Conservation (phyloP, 2,888 invertebrate genomes). For the Harpalus rubripes region DNA sequence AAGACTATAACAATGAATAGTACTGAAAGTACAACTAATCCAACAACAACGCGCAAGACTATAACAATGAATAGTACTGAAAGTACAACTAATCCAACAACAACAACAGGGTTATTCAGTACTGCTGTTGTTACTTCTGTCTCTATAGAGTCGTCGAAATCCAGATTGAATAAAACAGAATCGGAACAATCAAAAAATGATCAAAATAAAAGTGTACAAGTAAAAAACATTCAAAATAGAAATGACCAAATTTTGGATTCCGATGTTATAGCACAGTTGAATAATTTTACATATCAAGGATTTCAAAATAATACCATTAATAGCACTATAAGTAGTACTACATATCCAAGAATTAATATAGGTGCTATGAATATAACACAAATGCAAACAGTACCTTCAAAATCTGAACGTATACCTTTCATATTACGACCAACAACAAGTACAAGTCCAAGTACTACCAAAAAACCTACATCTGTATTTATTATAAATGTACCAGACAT, state of each 20-base stretch:
- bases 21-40: conserved; percentile 74
- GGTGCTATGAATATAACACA: neutral
- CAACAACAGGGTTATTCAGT: conserved; percentile 78
- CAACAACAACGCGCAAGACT: conserved; percentile 71
- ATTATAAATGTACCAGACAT: conserved; percentile 57
- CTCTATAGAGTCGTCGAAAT: conserved; percentile 78
- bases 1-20: conserved; percentile 11
- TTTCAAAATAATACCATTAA: conserved; percentile 54
- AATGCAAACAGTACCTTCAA: neutral
- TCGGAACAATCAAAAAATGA: neutral
- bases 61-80: conserved; percentile 10
- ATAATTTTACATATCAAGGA: conserved; percentile 59
- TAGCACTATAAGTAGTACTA: neutral
- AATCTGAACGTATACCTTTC: conserved; percentile 28
- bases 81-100: conserved; percentile 76
- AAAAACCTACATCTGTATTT: conserved; percentile 47
- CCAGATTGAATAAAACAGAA: conserved; percentile 45
- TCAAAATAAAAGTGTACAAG: neutral
- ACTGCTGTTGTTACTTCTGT: conserved; percentile 80
- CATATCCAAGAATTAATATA: neutral
- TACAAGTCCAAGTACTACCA: neutral
- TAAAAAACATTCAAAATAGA: neutral
- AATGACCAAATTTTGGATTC: conserved; percentile 38
- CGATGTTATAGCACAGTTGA: conserved; percentile 48
- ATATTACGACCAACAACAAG: conserved; percentile 46